Conservation (phyloP, 2,888 invertebrate genomes). For the Polymixis flavicincta region DNA sequence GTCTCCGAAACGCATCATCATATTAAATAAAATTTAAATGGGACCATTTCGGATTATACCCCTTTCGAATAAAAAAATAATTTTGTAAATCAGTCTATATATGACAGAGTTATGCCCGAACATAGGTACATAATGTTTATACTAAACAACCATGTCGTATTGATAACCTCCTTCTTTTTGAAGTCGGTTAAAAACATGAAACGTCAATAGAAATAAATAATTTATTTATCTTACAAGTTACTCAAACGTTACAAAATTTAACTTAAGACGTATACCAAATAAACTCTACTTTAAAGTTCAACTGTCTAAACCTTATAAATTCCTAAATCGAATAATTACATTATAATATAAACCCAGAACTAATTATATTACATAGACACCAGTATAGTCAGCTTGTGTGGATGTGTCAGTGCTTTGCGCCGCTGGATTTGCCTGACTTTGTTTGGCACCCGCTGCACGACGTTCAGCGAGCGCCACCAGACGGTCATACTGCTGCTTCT, state of each 20-base stretch:
- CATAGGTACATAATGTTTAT: no score
- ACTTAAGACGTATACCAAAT: slow-evolving; percentile 81
- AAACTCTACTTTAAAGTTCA: slow-evolving; percentile 70
- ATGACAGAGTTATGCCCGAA: no score
- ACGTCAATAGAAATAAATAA: slow-evolving; percentile 42
- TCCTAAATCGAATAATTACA: slow-evolving; percentile 66
- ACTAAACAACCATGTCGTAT: no score
- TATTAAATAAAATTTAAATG: no score
- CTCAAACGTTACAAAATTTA: slow-evolving; percentile 82
- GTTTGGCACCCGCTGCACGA: not conserved
- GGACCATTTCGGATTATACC: no score
- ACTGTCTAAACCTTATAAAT: slow-evolving; percentile 68
- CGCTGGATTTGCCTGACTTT: no score
- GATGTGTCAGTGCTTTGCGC: not conserved
- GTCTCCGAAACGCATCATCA: no score
- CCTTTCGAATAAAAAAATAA: no score
- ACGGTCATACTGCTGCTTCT: slow-evolving; percentile 75
- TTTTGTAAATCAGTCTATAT: no score
- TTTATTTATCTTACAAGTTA: slow-evolving; percentile 65
- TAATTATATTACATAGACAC: slow-evolving; percentile 30
- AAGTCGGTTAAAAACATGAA: slow-evolving; percentile 19
- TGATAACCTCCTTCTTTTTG: no score
- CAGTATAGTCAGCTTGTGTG: slow-evolving; percentile 15
- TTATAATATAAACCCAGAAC: slow-evolving; percentile 54
- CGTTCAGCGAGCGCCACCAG: slow-evolving; percentile 49